Percentiles rank a stretch among this genome's conserved stretches.
These are phyloP conservation scores for Ceyx margarethae DNA, from an alignment of 2,113 vertebrate species.

Conservation along the genomic window DNA sequence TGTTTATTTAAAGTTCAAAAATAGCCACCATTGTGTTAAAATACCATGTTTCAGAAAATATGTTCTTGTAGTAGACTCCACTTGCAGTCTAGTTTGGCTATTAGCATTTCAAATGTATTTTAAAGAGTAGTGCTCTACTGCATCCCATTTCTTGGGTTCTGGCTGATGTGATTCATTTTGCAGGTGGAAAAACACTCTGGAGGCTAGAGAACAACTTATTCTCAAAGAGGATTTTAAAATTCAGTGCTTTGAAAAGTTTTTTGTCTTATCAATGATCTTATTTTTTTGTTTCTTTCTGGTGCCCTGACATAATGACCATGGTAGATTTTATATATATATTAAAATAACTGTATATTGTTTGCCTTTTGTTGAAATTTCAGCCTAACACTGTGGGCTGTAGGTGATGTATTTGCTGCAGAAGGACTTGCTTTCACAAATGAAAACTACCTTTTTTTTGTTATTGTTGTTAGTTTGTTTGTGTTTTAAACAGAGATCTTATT, in stretches of 20 bases:
- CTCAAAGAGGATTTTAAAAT: not conserved
- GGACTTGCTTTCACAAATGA: not conserved
- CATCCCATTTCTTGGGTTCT: not conserved
- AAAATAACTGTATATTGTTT: not conserved
- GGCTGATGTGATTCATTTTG: not conserved
- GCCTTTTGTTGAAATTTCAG: not conserved
- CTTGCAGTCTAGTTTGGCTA: not conserved
- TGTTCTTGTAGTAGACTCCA: not conserved
- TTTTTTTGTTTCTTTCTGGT: not conserved
- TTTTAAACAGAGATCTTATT: not conserved
- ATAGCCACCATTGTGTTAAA: not conserved
- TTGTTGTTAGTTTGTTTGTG: not conserved
- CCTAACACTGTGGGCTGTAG: not conserved
- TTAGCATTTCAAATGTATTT: not conserved
- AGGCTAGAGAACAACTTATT: not conserved
- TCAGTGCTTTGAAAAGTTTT: not conserved
- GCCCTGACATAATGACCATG: not conserved
- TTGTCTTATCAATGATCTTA: not conserved
- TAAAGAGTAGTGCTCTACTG: not conserved
- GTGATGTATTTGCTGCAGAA: not conserved
- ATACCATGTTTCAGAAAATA: not conserved
- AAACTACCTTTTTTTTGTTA: not conserved
- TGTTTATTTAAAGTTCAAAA: conserved; percentile 34
- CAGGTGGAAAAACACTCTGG: not conserved
- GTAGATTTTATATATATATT: not conserved